Conservation (phyloP, 2,888 invertebrate genomes). For the Digitonthophagus gazella region DNA sequence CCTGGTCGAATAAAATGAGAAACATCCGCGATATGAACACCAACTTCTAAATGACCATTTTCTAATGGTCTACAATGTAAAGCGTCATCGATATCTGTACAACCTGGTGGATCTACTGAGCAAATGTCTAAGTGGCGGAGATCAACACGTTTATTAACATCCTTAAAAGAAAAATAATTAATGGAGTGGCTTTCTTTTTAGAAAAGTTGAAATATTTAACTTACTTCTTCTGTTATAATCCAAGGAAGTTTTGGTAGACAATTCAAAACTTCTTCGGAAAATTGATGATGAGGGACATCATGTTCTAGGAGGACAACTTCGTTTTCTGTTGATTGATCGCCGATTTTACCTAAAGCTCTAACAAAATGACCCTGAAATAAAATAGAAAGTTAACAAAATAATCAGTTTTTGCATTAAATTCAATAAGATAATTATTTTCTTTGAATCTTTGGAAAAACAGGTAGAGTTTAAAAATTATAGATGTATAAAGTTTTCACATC, state of each 20-base stretch:
- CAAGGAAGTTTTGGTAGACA: constrained; percentile 90
- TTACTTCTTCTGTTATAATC: constrained; percentile 79
- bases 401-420: background rate
- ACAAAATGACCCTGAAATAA: constrained; percentile 84
- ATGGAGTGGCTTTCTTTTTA: too few species aligned
- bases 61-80: constrained; percentile 79
- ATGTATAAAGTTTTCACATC: too few species aligned
- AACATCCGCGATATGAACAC: constrained; percentile 99
- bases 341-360: constrained; percentile 84
- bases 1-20: constrained; percentile 94
- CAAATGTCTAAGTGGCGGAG: constrained; percentile 83
- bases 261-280: constrained; percentile 89
- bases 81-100: constrained; percentile 99
- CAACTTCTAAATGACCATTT: constrained; percentile 78
- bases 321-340: constrained; percentile 94
- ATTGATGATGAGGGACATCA: constrained; percentile 93
- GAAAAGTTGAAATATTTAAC: constrained; percentile 27
- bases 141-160: constrained; percentile 76
- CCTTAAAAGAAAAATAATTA: constrained; percentile 60
- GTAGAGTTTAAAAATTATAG: too few species aligned
- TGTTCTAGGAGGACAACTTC: constrained; percentile 94
- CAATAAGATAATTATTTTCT: too few species aligned
- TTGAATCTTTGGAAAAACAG: too few species aligned
- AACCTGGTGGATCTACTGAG: constrained; percentile 97
- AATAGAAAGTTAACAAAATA: constrained; percentile 18